Conservation (phyloP, 2,888 invertebrate species). For the Nemoura dubitans region DNA sequence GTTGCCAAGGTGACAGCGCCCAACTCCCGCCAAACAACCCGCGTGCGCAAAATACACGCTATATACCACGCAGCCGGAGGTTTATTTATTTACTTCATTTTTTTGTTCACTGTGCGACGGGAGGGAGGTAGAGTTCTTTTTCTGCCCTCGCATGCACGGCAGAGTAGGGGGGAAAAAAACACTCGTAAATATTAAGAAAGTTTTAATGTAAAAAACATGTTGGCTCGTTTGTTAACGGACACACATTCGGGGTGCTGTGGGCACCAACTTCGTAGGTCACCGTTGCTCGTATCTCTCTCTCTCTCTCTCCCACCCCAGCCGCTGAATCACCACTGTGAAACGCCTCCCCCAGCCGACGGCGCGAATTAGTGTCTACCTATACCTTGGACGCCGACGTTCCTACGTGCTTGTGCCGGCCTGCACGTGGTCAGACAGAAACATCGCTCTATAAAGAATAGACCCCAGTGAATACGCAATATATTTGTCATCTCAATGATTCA, state of each 20-base stretch:
- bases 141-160: background rate
- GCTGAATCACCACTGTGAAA: background rate
- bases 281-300: background rate
- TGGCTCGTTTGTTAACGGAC: background rate
- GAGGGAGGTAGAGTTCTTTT: background rate
- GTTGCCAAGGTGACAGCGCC: background rate
- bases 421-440: no score
- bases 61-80: no score
- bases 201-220: conserved; percentile 7
- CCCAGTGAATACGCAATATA: no score
- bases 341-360: background rate
- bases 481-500: no score
- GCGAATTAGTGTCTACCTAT: no score
- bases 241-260: background rate
- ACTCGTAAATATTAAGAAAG: conserved; percentile 12
- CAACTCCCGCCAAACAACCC: background rate
- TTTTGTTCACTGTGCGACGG: background rate
- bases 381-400: no score
- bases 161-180: background rate
- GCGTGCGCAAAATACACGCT: background rate
- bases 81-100: background rate
- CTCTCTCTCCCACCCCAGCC: background rate
- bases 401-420: no score
- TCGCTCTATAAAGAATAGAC: no score
- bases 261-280: background rate